Evolutionary conservation across 1,140 invertebrate genomes (phyloP), one percentile per base, ranked within the genome.

Genomic region (Notospermus geniculatus): DNA sequence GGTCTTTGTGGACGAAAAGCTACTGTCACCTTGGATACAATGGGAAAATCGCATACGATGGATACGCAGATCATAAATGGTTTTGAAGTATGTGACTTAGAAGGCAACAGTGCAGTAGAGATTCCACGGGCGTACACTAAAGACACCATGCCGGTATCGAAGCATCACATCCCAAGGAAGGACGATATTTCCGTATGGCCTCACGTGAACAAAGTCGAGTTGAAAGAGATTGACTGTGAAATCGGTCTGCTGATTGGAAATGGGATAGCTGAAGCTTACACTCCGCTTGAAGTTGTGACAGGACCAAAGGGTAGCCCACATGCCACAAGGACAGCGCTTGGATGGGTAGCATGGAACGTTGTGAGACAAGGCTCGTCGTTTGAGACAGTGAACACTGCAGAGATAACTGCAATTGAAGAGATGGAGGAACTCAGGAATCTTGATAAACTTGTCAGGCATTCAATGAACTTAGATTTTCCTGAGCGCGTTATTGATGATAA

Each of bases 391-490:
- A 36, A 36, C 32, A 36, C 32, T 7, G 32, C 32, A 7, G 32
- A n/a, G n/a, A n/a, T 36, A 4, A 36, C 32, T 36, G 32, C 32
- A 7, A 36, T 36, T 7, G 32, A 36, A 36, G 15, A 36, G 32
- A 36, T 36, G 15, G 32, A 36, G 5, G 5, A 36, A 7, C 4
- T 36, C 5, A 4, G 15, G 15, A 53, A 57, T 7, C 55, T 66
- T 0, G 57, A 66, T 39, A 27, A 53, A 53, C 25, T 66, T n/a
- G 60, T 62, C 2, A 66, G 45, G 25, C 29, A 36, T 23, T 66
- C 60, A 43, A 59, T 66, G 19, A 59, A 66, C 45, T 23, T 32
- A 19, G 65, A 66, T 28, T 63, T 67, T 52, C 57, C 65, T 9
- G 58, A 63, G 41, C 32, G 55, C 17, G 17, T 46, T 0, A 60